phyloP scores from a whole-genome alignment of 23 tunicate species.

The Botrylloides violaceus region DNA sequence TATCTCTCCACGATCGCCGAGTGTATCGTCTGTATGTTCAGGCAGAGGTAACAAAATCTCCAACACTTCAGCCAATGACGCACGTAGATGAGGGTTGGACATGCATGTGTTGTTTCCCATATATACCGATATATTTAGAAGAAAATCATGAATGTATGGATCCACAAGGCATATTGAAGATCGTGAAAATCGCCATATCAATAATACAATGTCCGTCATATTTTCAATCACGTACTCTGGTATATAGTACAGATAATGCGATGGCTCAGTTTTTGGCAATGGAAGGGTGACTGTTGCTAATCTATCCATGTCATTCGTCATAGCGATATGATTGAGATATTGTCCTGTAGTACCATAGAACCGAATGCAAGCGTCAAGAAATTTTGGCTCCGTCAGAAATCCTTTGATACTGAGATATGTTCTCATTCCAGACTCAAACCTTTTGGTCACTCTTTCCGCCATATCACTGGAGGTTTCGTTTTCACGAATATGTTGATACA shows the following conservation, averaged over 20 bases:
- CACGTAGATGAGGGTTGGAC: slow-evolving; percentile 62
- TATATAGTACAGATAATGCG: slow-evolving; percentile 7
- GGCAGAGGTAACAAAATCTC: slow-evolving; percentile 33
- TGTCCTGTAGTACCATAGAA: slow-evolving; percentile 40
- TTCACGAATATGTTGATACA: slow-evolving; percentile 5
- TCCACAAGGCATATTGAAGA: slow-evolving; percentile 11
- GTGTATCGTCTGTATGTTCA: background rate
- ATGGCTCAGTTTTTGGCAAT: background rate
- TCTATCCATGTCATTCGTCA: slow-evolving; percentile 13
- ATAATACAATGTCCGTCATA: slow-evolving; percentile 31
- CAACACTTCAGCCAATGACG: slow-evolving; percentile 53
- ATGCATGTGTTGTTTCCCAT: slow-evolving; percentile 69
- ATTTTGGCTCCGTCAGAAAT: slow-evolving; percentile 30
- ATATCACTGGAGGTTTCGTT: background rate
- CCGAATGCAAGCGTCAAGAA: slow-evolving; percentile 31
- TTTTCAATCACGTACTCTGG: slow-evolving; percentile 59
- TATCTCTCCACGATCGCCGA: background rate
- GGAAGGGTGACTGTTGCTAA: slow-evolving; percentile 12
- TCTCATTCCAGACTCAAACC: slow-evolving; percentile 28
- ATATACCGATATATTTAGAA: slow-evolving; percentile 26
- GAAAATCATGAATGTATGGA: slow-evolving; percentile 5
- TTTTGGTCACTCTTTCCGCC: slow-evolving; percentile 8
- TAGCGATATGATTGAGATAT: slow-evolving; percentile 34
- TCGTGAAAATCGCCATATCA: slow-evolving; percentile 39
- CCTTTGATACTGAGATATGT: slow-evolving; percentile 45